These are phyloP conservation scores for Hirundichthys speculiger DNA, from an alignment of 2,113 vertebrate genomes.

Conservation along the genomic window DNA sequence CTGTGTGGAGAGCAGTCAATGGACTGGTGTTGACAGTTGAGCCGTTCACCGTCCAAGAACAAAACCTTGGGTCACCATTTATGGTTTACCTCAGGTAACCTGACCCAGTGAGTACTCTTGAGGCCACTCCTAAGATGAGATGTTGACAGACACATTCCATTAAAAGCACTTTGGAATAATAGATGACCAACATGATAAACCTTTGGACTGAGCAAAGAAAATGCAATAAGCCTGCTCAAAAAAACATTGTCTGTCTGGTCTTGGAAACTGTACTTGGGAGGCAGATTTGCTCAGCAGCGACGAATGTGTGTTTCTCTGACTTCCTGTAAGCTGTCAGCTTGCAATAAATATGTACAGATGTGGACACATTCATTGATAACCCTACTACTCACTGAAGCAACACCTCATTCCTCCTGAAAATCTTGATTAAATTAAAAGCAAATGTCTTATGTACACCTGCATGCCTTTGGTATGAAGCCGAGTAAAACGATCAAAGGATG, in stretches of 20 bases:
- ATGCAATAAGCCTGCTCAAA: neutral
- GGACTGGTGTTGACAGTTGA: conserved; percentile 59
- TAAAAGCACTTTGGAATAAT: conserved; percentile 19
- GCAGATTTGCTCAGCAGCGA: neutral
- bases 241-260: neutral
- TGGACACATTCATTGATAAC: no score
- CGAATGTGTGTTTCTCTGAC: neutral
- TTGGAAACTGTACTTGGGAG: neutral
- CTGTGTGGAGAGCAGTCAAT: conserved; percentile 46
- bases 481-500: no score
- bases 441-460: no score
- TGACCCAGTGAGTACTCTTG: conserved; percentile 22
- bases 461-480: no score
- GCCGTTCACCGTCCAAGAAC: conserved; percentile 37
- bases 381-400: no score
- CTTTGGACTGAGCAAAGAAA: conserved; percentile 16
- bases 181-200: neutral
- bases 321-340: neutral
- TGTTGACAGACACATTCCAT: conserved; percentile 15
- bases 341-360: no score
- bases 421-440: no score
- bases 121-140: neutral
- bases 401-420: no score
- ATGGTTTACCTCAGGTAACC: conserved; percentile 37
- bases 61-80: conserved; percentile 22